Percentiles rank a stretch among this genome's conserved stretches.
Evolutionary conservation across 2,888 invertebrate genomes (phyloP).

Genomic region (Reticulitermes lucifugus): DNA sequence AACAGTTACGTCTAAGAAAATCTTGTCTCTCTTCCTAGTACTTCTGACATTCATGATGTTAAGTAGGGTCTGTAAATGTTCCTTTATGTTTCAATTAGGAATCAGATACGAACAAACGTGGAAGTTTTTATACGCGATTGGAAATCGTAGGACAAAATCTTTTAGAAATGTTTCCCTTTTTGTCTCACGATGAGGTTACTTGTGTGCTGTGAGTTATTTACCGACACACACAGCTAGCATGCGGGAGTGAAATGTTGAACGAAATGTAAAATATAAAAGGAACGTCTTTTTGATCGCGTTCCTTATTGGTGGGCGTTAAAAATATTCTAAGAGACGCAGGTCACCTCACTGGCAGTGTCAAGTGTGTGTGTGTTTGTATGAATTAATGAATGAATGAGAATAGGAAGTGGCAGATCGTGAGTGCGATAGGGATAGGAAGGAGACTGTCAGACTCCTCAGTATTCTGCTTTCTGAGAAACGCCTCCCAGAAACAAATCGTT

Average conservation of each 20-base stretch:
- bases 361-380: too few relatives aligned
- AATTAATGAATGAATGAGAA: too few relatives aligned
- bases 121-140: background rate
- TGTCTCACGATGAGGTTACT: background rate
- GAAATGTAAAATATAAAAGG: background rate
- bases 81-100: background rate
- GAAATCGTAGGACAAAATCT: background rate
- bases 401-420: too few relatives aligned
- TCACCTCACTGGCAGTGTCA: background rate
- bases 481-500: too few relatives aligned
- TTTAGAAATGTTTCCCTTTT: background rate
- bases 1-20: background rate
- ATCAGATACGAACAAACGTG: background rate
- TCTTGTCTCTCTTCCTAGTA: background rate
- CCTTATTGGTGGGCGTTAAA: slow-evolving; percentile 2
- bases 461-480: too few relatives aligned
- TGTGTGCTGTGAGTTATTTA: background rate
- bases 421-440: too few relatives aligned
- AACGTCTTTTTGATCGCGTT: background rate
- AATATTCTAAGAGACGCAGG: background rate
- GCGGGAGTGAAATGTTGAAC: background rate
- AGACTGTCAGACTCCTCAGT: too few relatives aligned
- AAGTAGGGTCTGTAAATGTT: background rate
- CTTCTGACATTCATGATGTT: background rate
- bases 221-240: background rate